phyloP scores from a whole-genome alignment of 2,888 invertebrate species.

The Trichogramma evanescens region DNA sequence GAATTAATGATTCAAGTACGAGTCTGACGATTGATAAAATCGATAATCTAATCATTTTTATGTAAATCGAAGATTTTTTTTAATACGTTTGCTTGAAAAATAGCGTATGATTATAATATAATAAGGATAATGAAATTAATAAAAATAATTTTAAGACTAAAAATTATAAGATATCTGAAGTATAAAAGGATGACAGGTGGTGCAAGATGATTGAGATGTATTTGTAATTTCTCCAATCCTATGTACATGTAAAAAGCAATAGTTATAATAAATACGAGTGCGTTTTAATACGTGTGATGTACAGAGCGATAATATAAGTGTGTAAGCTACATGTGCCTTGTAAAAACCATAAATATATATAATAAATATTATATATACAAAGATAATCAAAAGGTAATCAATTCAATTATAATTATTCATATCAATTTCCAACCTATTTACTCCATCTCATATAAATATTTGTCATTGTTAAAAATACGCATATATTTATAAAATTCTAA shows the following conservation, averaged over 20 bases:
- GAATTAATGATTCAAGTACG: too few species aligned
- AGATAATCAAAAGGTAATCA: slow-evolving; percentile 9
- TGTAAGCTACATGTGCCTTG: slow-evolving; percentile 49
- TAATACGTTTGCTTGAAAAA: too few species aligned
- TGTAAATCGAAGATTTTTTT: too few species aligned
- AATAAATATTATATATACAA: slow-evolving; percentile 30
- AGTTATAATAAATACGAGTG: slow-evolving; percentile 24
- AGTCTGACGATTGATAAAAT: too few species aligned
- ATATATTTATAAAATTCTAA: too few species aligned
- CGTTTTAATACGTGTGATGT: slow-evolving; percentile 26
- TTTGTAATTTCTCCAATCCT: slow-evolving; percentile 35
- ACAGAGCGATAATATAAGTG: slow-evolving; percentile 36
- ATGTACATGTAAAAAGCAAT: slow-evolving; percentile 39
- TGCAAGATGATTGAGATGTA: slow-evolving; percentile 16
- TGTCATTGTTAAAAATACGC: too few species aligned
- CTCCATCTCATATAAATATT: too few species aligned
- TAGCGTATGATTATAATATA: too few species aligned
- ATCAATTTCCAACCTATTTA: too few species aligned
- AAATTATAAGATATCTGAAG: slow-evolving; percentile 4
- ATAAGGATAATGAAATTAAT: too few species aligned
- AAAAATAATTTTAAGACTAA: too few species aligned
- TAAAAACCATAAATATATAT: slow-evolving; percentile 43
- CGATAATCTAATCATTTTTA: too few species aligned
- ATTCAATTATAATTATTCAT: background rate
- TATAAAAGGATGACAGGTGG: slow-evolving; percentile 1